Evolutionary conservation across 2,888 invertebrate species (phyloP), one percentile per base, ranked within the genome.

Genomic region (Mechanitis mazaeus): DNA sequence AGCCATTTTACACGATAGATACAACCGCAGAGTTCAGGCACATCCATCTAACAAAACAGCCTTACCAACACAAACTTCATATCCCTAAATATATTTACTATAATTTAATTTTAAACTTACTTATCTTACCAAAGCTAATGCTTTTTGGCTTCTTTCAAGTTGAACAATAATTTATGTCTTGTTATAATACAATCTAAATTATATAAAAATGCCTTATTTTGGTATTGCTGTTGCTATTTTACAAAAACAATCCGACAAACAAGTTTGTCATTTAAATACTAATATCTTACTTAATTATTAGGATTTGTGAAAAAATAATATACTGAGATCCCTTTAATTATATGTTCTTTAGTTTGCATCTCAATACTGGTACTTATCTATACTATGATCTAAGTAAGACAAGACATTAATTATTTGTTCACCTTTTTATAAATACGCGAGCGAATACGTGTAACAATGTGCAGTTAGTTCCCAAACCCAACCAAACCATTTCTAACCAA

Each of bases 121-220:
- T 68, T 72, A 73, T 64, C 78, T 78, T 81, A 81, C 67, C 76
- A 87, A 85, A 87, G 84, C 87, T 87, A 85, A 78, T 81, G 77
- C 83, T 77, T 86, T 90, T 90, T 90, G 90, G 90, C 90, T 90
- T 90, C 90, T 89, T 89, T 89, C 83, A 89, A 90, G 90, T 90
- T 89, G 90, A 90, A 90, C 88, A 79, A 82, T 79, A 83, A 79
- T 87, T 42, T 85, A 88, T 87, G 89, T 87, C 89, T 88, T 88
- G 88, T 80, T 70, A 75, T 76, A 77, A 79, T 72, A 68, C 71
- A 69, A 75, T 74, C 74, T 81, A 79, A 70, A 68, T 74, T 78
- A 77, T 61, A 72, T 74, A 75, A 70, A 82, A 86, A 85, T 85
- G 83, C 83, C 80, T 82, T 84, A 84, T 77, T 87, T 87, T 87